Conservation (phyloP, 2,888 invertebrate species). For the Morinoia aosen region DNA sequence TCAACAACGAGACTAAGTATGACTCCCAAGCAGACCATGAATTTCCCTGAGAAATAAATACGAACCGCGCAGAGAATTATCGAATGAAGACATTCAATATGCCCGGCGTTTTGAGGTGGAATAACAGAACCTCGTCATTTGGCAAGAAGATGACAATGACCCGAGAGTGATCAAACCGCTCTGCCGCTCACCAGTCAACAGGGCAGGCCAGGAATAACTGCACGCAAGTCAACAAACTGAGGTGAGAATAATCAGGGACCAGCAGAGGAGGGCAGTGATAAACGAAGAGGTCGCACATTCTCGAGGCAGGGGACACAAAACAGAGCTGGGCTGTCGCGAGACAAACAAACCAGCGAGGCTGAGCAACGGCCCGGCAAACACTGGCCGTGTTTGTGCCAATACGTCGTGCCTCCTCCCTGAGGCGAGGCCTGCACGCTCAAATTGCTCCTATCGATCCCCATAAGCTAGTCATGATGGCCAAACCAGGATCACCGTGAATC, state of each 20-base stretch:
- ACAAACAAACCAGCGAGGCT: conserved; percentile 23
- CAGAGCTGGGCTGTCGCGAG: conserved; percentile 14
- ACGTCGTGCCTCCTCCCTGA: conserved; percentile 8
- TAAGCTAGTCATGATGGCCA: not conserved
- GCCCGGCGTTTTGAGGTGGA: not conserved
- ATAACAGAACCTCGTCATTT: not conserved
- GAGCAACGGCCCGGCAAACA: conserved; percentile 22
- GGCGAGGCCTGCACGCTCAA: not conserved
- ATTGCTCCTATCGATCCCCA: not conserved
- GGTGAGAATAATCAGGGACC: not conserved
- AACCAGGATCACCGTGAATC: not conserved
- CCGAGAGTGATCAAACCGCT: not conserved
- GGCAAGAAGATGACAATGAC: not conserved
- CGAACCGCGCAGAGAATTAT: not conserved
- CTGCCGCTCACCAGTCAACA: not conserved
- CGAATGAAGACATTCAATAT: not conserved
- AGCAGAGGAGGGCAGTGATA: conserved; percentile 5
- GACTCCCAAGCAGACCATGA: not conserved
- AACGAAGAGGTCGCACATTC: not conserved
- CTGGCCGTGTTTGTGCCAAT: conserved; percentile 27
- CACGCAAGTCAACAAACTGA: conserved; percentile 14
- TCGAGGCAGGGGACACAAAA: not conserved
- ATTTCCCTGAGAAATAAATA: not conserved
- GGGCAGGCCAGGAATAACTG: not conserved
- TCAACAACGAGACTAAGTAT: not conserved